Percentiles rank a stretch among this genome's conserved stretches.
Evolutionary conservation across 2,797 vertebrate species (phyloP).

Genomic region (Xenops minutus): DNA sequence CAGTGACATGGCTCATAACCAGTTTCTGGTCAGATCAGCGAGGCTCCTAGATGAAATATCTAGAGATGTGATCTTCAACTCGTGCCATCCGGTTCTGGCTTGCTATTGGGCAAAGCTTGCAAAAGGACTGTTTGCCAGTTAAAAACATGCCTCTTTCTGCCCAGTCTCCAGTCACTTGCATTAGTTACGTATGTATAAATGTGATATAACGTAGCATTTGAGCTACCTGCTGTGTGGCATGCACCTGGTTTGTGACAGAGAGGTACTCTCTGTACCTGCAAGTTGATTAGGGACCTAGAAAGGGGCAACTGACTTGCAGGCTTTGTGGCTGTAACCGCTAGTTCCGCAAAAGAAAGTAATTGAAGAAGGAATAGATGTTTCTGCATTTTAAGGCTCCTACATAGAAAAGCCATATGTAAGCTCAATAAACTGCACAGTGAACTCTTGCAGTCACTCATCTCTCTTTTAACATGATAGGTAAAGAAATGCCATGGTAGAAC

Average conservation of each 20-base stretch:
- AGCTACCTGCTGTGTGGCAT: not conserved
- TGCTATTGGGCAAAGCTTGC: not conserved
- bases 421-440: not conserved
- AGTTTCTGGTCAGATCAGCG: not conserved
- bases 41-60: not conserved
- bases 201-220: not conserved
- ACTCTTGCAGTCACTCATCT: conserved; percentile 39
- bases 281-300: not conserved
- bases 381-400: not conserved
- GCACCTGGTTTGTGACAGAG: not conserved
- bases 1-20: not conserved
- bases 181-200: not conserved
- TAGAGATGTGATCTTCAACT: not conserved
- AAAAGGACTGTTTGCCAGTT: not conserved
- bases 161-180: not conserved
- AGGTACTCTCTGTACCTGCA: not conserved
- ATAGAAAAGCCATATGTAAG: not conserved
- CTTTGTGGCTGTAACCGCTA: not conserved
- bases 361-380: not conserved
- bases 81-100: not conserved
- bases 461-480: conserved; percentile 48
- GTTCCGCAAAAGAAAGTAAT: not conserved
- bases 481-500: conserved; percentile 38
- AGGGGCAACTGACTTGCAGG: not conserved
- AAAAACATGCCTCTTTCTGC: not conserved